Base-by-base conservation (phyloP, 2,113 vertebrate species). In the Trochalopteron elliotii region DNA sequence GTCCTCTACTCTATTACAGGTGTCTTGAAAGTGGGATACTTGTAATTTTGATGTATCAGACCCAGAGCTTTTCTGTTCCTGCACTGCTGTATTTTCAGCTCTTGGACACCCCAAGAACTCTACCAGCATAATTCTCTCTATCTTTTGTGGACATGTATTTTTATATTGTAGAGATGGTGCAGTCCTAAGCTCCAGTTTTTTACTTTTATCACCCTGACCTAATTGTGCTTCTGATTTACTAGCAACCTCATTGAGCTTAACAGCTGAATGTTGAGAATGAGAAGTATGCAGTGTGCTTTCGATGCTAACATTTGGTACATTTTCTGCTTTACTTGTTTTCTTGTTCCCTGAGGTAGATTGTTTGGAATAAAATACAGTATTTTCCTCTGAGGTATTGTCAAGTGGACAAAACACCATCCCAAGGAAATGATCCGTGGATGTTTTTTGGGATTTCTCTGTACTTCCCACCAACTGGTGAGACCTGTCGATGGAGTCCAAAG, bases 261-360 rank as follows among this genome's bases (percentile, higher is more conserved):
- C 71, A 74, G 63, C 6, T 83, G 90, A 91, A 90, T 79, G 42
- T 53, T 71, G 91, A 80, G 76, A 49, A 64, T 53, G 85, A 91
- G 94, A 71, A 81, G 93, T 57, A 77, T 55, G 90, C 3, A 56
- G 37, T 92, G 94, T 87, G 95, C 87, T 96, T 94, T 95, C 95
- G 11, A 31, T 8, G 7, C 63, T 94, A 74, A 89, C 60, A 70
- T 96, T 93, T 74, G 75, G 93, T 88, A 64, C 49, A 25, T 49
- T 91, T 83, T 97, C 97, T 79, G 82, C 55, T 83, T 90, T 87
- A 84, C 52, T 83, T 88, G 80, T 81, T 86, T 95, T 97, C 94
- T 87, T 95, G 71, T 93, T 97, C 96, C 97, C 97, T 98, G 98
- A 98, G 98, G 98, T 98, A 98, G 98, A 90, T 93, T 97, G 93